Percentiles rank a stretch among this genome's conserved stretches.
Evolutionary conservation across 2,113 vertebrate genomes (phyloP).

Genomic region (Oreamnos americanus): DNA sequence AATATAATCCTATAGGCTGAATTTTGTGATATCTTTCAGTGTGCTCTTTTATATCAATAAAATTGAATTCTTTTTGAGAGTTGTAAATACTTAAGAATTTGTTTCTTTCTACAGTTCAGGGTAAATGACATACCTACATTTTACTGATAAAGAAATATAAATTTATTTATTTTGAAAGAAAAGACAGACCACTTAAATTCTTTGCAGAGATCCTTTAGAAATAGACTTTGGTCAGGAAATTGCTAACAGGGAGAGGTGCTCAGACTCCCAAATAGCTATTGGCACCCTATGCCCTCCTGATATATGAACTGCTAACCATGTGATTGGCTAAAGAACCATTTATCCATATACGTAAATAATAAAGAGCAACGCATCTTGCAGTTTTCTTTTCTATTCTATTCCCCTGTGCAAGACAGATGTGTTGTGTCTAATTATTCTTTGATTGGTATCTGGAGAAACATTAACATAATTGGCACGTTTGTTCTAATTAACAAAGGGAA

Average conservation of each 20-base stretch:
- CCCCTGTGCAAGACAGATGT: conserved; percentile 83
- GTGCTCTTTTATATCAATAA: not conserved
- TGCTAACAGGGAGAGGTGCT: not conserved
- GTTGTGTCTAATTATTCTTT: conserved; percentile 88
- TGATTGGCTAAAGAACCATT: not conserved
- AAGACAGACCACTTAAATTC: not conserved
- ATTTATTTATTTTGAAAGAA: not conserved
- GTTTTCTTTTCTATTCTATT: conserved; percentile 58
- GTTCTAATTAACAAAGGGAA: conserved; percentile 92
- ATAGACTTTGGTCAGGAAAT: not conserved
- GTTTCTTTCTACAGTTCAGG: not conserved
- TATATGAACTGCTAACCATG: not conserved
- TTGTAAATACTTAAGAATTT: not conserved
- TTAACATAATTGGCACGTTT: conserved; percentile 95
- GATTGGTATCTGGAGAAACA: conserved; percentile 91
- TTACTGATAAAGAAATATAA: not conserved
- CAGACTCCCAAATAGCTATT: not conserved
- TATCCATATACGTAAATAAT: conserved; percentile 48
- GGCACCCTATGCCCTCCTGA: not conserved
- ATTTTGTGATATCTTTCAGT: not conserved
- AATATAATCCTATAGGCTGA: not conserved
- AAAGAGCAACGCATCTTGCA: conserved; percentile 69
- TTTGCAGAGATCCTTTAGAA: not conserved
- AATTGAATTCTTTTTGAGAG: not conserved
- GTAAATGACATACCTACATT: not conserved